Conservation (phyloP, 2,888 invertebrate species). For the Acanthosepion pharaonis region DNA sequence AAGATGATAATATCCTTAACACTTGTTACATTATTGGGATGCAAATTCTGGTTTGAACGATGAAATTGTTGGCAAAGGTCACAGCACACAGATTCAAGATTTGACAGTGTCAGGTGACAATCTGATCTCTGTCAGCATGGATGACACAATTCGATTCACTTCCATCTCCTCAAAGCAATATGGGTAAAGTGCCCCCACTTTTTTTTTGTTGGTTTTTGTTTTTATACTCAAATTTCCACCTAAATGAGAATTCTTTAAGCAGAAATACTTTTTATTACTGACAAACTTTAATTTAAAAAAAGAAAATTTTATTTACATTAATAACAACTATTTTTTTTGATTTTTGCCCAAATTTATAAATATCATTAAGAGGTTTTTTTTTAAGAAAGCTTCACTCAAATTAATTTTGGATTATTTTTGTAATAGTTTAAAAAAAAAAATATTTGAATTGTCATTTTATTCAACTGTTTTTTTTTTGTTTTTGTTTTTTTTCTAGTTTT, state of each 20-base stretch:
- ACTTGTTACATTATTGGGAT: conserved; percentile 74
- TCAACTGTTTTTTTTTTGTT: no score
- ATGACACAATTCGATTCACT: conserved; percentile 85
- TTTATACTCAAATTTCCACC: neutral
- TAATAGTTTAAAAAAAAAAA: no score
- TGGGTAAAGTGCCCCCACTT: conserved; percentile 66
- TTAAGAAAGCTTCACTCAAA: no score
- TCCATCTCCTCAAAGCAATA: conserved; percentile 79
- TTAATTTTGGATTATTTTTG: no score
- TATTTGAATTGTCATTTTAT: no score
- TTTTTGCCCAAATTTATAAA: no score
- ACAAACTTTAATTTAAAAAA: neutral
- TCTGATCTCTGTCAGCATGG: conserved; percentile 92
- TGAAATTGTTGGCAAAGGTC: conserved; percentile 79
- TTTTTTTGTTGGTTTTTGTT: neutral
- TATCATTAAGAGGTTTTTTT: no score
- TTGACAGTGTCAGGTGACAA: conserved; percentile 82
- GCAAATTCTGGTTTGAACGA: conserved; percentile 82
- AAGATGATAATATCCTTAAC: conserved; percentile 56
- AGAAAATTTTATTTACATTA: no score
- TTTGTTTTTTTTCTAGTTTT: no score
- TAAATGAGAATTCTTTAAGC: neutral
- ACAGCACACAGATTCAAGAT: conserved; percentile 95
- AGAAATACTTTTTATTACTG: neutral
- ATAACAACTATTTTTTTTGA: no score